Percentiles rank a stretch among this genome's conserved stretches.
These are phyloP conservation scores for Psammodynastes pulverulentus DNA, from an alignment of 2,113 vertebrate genomes.

Conservation along the genomic window DNA sequence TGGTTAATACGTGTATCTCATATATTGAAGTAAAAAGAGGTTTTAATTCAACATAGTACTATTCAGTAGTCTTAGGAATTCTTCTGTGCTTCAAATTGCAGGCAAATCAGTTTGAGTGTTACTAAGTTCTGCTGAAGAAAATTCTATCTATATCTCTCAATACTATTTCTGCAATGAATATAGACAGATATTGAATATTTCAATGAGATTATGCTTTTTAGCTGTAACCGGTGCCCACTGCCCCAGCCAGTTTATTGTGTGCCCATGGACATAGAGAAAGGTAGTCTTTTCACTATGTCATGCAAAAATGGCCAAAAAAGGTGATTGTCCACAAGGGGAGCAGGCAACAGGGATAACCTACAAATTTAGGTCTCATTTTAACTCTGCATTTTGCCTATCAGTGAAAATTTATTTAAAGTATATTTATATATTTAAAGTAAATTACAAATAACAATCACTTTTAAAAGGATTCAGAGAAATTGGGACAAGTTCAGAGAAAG, in stretches of 20 bases:
- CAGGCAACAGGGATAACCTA: not conserved
- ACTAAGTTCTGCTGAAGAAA: accelerated
- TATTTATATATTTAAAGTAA: not conserved
- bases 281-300: not conserved
- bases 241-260: too few species aligned
- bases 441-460: not conserved
- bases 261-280: not conserved
- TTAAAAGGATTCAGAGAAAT: not conserved
- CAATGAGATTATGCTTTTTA: not conserved
- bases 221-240: too few species aligned
- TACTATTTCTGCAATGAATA: not conserved
- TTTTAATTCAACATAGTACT: not conserved
- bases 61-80: not conserved
- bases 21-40: not conserved
- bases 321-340: not conserved
- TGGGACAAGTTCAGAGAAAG: not conserved
- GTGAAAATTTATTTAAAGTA: not conserved
- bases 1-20: not conserved
- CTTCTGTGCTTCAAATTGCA: not conserved
- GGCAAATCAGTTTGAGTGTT: not conserved
- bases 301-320: not conserved
- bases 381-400: not conserved
- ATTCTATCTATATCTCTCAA: not conserved
- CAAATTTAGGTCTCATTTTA: not conserved
- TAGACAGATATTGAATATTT: not conserved